phyloP scores from a whole-genome alignment of 2,113 vertebrate species.

The Catharus minimus region DNA sequence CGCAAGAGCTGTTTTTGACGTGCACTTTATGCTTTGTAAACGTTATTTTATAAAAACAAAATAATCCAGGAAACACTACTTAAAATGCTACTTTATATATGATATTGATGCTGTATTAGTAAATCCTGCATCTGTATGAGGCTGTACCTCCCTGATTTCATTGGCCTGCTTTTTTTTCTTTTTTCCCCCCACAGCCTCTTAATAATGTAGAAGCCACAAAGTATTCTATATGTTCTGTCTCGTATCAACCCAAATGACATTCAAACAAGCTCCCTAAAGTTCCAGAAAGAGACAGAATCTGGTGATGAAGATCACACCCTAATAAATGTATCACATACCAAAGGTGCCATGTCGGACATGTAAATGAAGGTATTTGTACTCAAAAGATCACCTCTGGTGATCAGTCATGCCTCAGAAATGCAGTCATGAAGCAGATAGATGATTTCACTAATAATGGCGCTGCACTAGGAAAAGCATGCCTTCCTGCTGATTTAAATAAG shows the following conservation, averaged over 20 bases:
- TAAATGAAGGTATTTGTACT: background rate
- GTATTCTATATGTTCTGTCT: background rate
- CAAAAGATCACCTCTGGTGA: background rate
- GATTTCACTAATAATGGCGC: background rate
- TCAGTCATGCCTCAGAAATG: background rate
- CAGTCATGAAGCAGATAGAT: background rate
- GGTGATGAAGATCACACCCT: background rate
- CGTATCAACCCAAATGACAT: background rate
- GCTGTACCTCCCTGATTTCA: background rate
- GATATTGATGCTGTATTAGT: background rate
- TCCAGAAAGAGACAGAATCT: background rate
- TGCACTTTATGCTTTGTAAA: background rate
- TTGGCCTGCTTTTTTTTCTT: background rate
- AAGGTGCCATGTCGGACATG: background rate
- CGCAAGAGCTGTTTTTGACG: background rate
- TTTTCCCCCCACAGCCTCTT: background rate
- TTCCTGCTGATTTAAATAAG: background rate
- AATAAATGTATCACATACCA: background rate
- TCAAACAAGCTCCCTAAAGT: background rate
- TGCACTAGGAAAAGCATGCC: background rate
- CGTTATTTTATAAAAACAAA: background rate
- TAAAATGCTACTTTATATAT: background rate
- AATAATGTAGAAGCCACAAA: background rate
- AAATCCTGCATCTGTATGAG: background rate
- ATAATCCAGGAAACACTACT: background rate